Evolutionary conservation across 2,888 invertebrate genomes (phyloP), one percentile per base, ranked within the genome.

Genomic region (Cheilosia scutellata): DNA sequence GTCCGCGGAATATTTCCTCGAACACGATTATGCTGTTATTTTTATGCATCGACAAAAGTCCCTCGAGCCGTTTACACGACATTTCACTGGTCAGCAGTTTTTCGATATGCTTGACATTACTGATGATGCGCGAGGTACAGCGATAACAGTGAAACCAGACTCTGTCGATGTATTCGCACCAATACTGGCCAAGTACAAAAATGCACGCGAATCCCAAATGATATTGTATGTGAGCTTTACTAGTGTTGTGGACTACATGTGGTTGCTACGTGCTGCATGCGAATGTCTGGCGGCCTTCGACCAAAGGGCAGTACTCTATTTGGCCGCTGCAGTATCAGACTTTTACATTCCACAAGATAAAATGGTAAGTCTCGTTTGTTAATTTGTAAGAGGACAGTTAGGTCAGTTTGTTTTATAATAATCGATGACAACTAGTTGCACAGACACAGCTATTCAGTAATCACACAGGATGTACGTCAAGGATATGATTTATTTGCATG

Each of bases 291-390:
- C 95, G 11, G 92, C 93, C 55, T 93, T 96, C 60, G 95, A 95
- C 6, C 91, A 94, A 0, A 93, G 94, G 37, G 97, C 96, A 0
- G 92, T 98, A 89, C 93, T 99, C n/a, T 99, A 98, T 92, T 94
- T 99, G 71, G 99, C 99, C 20, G 99, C 99, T 1, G 99, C 99
- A 4, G 99, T 99, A 0, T 98, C 99, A 0, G 99, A 99, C 93
- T 99, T 99, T 94, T 99, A 99, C 93, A 95, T 99, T 92, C 99
- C 99, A 57, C 95, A 96, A 88, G 95, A 96, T 91, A 94, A 97
- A 94, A 96, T 99, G 96, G 98, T 98, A 92, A 94, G 91, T 89
- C 37, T 47, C 31, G 16, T n/a, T 20, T 13, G 16, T 51, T 33
- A n/a, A 9, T n/a, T 40, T 7, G 33, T 33, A 9, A 9, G 1